phyloP scores from a whole-genome alignment of 2,888 invertebrate species.

The Trimorus sp. region DNA sequence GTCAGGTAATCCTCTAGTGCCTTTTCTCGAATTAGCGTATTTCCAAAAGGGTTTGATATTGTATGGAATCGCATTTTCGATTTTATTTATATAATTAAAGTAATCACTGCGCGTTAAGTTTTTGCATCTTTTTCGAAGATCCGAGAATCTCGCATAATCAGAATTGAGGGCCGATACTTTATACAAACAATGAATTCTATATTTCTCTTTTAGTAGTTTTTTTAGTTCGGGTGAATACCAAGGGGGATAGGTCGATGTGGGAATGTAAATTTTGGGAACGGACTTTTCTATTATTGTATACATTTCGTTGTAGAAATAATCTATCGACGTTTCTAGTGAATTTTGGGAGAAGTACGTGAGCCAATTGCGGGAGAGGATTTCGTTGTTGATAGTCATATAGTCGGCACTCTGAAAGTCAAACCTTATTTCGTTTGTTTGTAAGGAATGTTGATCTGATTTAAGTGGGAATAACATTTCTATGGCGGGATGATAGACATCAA shows the following conservation, averaged over 20 bases:
- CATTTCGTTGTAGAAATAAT: background rate
- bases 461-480: too few species aligned
- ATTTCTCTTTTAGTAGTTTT: background rate
- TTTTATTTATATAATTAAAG: background rate
- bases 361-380: background rate
- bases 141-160: background rate
- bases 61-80: background rate
- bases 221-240: background rate
- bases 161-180: too few species aligned
- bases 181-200: background rate
- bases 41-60: conserved; percentile 10
- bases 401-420: background rate
- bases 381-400: background rate
- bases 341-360: background rate
- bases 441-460: too few species aligned
- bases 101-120: background rate
- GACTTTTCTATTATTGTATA: background rate
- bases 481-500: too few species aligned
- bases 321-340: background rate
- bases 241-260: background rate
- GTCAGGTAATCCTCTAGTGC: background rate
- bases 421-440: background rate
- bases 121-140: background rate
- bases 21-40: background rate
- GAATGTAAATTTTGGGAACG: background rate